phyloP scores from a whole-genome alignment of 2,888 invertebrate species.

The Thecophora atra region DNA sequence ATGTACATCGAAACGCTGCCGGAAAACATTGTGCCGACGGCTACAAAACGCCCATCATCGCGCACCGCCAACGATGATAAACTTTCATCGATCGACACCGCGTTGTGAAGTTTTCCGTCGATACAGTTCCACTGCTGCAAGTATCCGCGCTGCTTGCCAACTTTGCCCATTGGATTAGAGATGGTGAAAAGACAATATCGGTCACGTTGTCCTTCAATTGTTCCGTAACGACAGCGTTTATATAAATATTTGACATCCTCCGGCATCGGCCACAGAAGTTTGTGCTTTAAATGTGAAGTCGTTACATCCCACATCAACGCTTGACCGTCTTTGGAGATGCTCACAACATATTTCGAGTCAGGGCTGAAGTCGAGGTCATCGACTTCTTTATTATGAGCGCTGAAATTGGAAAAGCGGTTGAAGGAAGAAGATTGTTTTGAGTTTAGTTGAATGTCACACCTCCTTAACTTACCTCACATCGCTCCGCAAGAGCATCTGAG shows the following conservation, averaged over 20 bases:
- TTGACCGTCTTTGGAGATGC: constrained; percentile 87
- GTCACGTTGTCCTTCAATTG: constrained; percentile 74
- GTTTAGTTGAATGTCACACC: neutral
- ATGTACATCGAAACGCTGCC: constrained; percentile 91
- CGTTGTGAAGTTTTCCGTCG: constrained; percentile 70
- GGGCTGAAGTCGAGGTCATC: constrained; percentile 94
- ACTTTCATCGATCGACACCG: constrained; percentile 76
- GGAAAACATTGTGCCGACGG: constrained; percentile 92
- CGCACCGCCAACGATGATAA: constrained; percentile 86
- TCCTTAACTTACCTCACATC: constrained; percentile 69
- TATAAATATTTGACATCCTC: constrained; percentile 83
- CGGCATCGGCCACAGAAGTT: constrained; percentile 80
- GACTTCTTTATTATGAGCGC: constrained; percentile 87
- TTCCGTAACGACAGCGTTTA: constrained; percentile 82
- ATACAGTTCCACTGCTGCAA: constrained; percentile 82
- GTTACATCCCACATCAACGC: constrained; percentile 82
- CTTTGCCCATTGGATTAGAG: constrained; percentile 80
- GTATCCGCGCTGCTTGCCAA: constrained; percentile 76
- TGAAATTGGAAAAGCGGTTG: constrained; percentile 39
- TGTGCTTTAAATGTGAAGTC: constrained; percentile 73
- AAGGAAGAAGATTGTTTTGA: neutral
- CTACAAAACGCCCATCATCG: constrained; percentile 91
- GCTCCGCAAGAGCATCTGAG: constrained; percentile 76
- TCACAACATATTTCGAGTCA: constrained; percentile 78
- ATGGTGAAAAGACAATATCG: constrained; percentile 78